Percentiles rank a stretch among this genome's conserved stretches.
phyloP scores from a whole-genome alignment of 37 sponge, comb jelly and placozoan species.

The Haliclona indistincta region DNA sequence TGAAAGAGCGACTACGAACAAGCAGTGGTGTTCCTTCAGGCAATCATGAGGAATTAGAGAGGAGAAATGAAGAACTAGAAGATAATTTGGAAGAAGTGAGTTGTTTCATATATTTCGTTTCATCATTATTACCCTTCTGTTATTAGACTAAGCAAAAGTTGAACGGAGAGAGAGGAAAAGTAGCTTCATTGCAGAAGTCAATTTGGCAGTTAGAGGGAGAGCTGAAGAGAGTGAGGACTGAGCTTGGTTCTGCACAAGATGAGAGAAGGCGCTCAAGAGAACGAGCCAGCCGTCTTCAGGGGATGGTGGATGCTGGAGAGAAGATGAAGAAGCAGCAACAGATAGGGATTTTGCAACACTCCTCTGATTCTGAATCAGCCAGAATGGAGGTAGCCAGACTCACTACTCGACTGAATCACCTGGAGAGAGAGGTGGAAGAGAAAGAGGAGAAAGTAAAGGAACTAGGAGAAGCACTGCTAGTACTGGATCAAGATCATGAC shows the following conservation, averaged over 20 bases:
- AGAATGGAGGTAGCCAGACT: not conserved
- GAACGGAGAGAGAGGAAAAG: slow-evolving; percentile 47
- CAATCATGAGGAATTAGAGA: too few species aligned
- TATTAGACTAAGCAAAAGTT: slow-evolving; percentile 7
- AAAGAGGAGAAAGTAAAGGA: slow-evolving; percentile 50
- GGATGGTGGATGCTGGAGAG: slow-evolving; percentile 38
- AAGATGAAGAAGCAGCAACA: slow-evolving; percentile 24
- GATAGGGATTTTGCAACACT: slow-evolving; percentile 24
- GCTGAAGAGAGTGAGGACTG: slow-evolving; percentile 38
- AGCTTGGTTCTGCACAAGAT: slow-evolving; percentile 39
- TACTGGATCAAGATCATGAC: slow-evolving; percentile 73
- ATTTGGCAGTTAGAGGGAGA: slow-evolving; percentile 68
- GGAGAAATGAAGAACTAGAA: too few species aligned
- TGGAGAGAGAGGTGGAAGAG: slow-evolving; percentile 39
- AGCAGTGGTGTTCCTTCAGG: too few species aligned
- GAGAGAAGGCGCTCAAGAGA: slow-evolving; percentile 22
- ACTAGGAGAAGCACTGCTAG: slow-evolving; percentile 44
- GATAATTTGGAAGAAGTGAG: too few species aligned
- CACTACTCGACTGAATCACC: slow-evolving; percentile 20
- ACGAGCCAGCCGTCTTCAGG: slow-evolving; percentile 44
- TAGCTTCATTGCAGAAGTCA: slow-evolving; percentile 51
- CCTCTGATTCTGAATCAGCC: not conserved
- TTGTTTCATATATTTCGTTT: too few species aligned
- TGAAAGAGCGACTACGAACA: too few species aligned
- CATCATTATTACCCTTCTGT: not conserved